Base-by-base conservation (phyloP, 2,888 invertebrate species). In the Ormyrus thymus region DNA sequence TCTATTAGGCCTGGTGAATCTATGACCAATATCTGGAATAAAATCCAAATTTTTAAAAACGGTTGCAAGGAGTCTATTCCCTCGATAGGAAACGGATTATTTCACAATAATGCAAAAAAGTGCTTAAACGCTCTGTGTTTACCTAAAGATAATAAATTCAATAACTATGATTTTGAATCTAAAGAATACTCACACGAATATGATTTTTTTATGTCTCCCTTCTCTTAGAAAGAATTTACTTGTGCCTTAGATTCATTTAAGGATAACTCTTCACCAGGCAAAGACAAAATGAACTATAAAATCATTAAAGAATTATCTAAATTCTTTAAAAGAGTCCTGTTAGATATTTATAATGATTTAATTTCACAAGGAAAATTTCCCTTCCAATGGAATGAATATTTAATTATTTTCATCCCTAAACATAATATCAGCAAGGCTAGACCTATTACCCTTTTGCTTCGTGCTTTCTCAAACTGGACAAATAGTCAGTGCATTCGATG, bases 401-500 rank as follows among this genome's bases (percentile, higher is more conserved):
- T 58, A 6, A 6, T 58, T 13, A 29, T 58, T 15, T 58, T 58
- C 15, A 58, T 15, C 15, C 58, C 13, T 29, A 58, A 58, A n/a
- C n/a, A n/a, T n/a, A n/a, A n/a, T n/a, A n/a, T n/a, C n/a, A n/a
- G n/a, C n/a, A n/a, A n/a, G n/a, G n/a, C n/a, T n/a, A n/a, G n/a
- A n/a, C n/a, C n/a, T n/a, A n/a, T n/a, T n/a, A n/a, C n/a, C 66
- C n/a, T n/a, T n/a, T n/a, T n/a, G n/a, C n/a, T n/a, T n/a, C n/a
- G n/a, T n/a, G n/a, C n/a, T n/a, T n/a, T n/a, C n/a, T n/a, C n/a
- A n/a, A n/a, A n/a, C n/a, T n/a, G 5, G 29, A 81, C 8, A 80
- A 82, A 72, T 80, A 50, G 71, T 74, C 82, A 46, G 46, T 81
- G 0, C 76, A 81, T 13, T 69, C 71, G 1, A n/a, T 79, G 9